Percentiles rank a stretch among this genome's conserved stretches.
Conservation (phyloP, 1,140 invertebrate genomes). For the Solen grandis region DNA sequence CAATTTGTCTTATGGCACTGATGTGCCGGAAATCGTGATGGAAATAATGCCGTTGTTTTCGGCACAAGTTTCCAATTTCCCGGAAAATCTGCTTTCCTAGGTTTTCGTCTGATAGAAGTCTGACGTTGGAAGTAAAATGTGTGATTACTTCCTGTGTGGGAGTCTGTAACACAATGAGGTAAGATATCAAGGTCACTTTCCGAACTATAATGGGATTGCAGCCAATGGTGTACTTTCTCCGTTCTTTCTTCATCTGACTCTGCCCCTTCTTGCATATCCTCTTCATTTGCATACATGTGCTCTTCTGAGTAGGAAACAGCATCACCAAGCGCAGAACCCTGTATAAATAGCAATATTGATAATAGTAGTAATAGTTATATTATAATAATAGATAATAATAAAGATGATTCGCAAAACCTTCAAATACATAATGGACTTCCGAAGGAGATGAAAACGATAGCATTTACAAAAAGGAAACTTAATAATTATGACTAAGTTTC, state of each 20-base stretch:
- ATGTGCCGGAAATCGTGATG: constrained; percentile 36
- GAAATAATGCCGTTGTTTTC: constrained; percentile 42
- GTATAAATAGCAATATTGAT: background rate
- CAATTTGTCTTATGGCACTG: constrained; percentile 42
- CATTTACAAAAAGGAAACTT: too few relatives aligned
- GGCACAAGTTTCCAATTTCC: constrained; percentile 51
- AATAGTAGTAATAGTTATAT: too few relatives aligned
- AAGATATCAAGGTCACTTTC: constrained; percentile 4
- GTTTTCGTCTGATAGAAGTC: constrained; percentile 13
- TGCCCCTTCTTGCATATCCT: background rate
- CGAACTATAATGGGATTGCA: constrained; percentile 38
- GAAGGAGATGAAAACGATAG: too few relatives aligned
- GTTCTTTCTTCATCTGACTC: constrained; percentile 35
- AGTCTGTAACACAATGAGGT: background rate
- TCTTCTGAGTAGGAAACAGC: background rate
- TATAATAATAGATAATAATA: too few relatives aligned
- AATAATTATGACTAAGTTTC: too few relatives aligned
- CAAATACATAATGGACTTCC: background rate
- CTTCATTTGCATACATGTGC: background rate
- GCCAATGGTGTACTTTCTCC: constrained; percentile 43
- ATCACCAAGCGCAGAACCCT: background rate
- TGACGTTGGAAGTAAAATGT: constrained; percentile 29
- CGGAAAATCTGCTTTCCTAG: constrained; percentile 33
- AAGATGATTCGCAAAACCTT: too few relatives aligned
- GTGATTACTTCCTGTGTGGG: background rate